A percentile compares a stretch with the other conserved stretches of the same genome.
phyloP scores from a whole-genome alignment of 2,113 vertebrate genomes.

The Podarcis muralis region DNA sequence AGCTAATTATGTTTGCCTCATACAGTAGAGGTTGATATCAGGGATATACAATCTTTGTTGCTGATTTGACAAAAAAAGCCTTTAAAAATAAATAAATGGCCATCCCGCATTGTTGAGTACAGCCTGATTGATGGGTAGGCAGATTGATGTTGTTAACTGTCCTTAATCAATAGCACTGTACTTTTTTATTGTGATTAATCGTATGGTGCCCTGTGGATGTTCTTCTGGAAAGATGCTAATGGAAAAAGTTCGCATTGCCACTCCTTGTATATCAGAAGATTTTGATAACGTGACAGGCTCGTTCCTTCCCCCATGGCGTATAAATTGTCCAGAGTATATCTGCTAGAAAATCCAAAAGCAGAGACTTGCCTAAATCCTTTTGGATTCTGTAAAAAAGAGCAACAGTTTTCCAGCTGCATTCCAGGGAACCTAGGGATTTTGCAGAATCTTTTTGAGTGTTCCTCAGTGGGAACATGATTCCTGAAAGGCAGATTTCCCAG shows the following conservation, averaged over 20 bases:
- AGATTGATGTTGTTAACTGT: constrained; percentile 68
- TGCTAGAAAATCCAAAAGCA: not conserved
- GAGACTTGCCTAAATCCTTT: constrained; percentile 19
- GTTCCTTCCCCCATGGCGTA: not conserved
- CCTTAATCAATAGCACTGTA: constrained; percentile 63
- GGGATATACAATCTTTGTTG: constrained; percentile 43
- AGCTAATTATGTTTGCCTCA: constrained; percentile 35
- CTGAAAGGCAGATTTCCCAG: not conserved
- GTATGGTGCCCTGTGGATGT: constrained; percentile 49
- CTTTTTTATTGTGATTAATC: constrained; percentile 68
- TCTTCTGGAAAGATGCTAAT: constrained; percentile 56
- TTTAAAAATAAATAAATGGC: constrained; percentile 51
- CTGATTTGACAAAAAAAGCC: constrained; percentile 57
- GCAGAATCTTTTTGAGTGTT: not conserved
- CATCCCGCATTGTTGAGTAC: constrained; percentile 51
- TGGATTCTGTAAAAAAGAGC: not conserved
- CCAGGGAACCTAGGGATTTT: not conserved
- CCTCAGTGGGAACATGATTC: not conserved
- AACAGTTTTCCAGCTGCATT: not conserved
- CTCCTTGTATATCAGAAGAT: constrained; percentile 37
- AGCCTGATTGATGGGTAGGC: constrained; percentile 58
- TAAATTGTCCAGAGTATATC: constrained; percentile 8
- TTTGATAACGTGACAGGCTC: constrained; percentile 28
- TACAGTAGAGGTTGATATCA: constrained; percentile 31
- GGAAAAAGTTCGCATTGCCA: constrained; percentile 32